Conservation (phyloP, 2,888 invertebrate species). For the Nudaria mundana region DNA sequence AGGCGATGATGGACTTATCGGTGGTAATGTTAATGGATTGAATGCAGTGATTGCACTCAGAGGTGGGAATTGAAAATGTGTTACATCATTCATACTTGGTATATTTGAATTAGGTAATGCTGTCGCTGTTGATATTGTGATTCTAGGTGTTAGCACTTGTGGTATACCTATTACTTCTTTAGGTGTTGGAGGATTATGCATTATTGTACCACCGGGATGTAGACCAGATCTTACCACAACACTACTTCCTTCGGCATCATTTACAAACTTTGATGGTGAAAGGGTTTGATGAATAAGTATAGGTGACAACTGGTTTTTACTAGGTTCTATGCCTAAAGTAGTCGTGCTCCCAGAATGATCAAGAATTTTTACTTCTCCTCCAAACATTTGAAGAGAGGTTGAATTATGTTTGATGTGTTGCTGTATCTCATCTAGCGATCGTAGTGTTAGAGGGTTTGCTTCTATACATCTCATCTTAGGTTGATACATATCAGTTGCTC, state of each 20-base stretch:
- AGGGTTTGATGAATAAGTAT: constrained; percentile 74
- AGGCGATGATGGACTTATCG: constrained; percentile 72
- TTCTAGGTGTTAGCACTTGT: constrained; percentile 78
- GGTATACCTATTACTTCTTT: constrained; percentile 65
- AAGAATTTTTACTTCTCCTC: constrained; percentile 89
- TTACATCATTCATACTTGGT: constrained; percentile 72
- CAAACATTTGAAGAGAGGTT: constrained; percentile 85
- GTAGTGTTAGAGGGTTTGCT: constrained; percentile 65
- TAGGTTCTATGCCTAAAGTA: constrained; percentile 85
- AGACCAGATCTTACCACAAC: constrained; percentile 90
- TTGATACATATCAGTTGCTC: constrained; percentile 68
- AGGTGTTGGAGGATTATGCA: constrained; percentile 81
- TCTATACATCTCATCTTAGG: constrained; percentile 77
- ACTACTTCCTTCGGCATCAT: constrained; percentile 81
- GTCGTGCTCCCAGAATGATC: constrained; percentile 86
- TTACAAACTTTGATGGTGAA: constrained; percentile 66
- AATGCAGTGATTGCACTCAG: constrained; percentile 86
- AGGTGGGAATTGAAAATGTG: constrained; percentile 84
- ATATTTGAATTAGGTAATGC: constrained; percentile 79
- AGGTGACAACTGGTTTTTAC: constrained; percentile 80
- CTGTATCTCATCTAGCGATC: constrained; percentile 81
- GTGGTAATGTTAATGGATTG: constrained; percentile 85
- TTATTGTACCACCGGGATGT: constrained; percentile 91
- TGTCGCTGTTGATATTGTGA: constrained; percentile 78
- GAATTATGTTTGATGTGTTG: constrained; percentile 80